These are phyloP conservation scores for Heliconius eleuchia DNA, from an alignment of 1,140 invertebrate species.

Conservation along the genomic window DNA sequence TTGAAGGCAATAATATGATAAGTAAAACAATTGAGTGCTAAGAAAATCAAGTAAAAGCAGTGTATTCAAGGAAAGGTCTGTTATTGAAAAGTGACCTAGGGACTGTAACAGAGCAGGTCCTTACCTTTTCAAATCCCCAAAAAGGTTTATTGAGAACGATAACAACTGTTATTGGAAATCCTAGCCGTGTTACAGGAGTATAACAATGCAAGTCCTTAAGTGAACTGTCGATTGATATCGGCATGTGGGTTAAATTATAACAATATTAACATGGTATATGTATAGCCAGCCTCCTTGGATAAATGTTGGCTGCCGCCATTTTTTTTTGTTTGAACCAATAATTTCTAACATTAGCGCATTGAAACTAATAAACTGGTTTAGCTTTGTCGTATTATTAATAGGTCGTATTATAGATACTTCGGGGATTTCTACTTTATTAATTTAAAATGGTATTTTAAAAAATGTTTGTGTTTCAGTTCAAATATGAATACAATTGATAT, in stretches of 20 bases:
- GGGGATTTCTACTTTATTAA: no score
- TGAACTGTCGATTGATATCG: not conserved
- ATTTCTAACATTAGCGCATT: no score
- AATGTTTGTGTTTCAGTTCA: no score
- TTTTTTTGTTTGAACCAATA: no score
- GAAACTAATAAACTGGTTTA: no score
- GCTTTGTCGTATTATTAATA: no score
- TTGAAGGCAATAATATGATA: not conserved
- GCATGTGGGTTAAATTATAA: not conserved
- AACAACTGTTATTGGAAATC: conserved; percentile 14
- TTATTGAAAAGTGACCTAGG: not conserved
- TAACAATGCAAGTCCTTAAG: conserved; percentile 13
- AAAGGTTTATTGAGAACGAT: conserved; percentile 19
- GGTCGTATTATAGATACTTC: no score
- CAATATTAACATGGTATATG: no score
- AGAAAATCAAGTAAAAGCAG: conserved; percentile 7
- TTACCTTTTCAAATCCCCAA: conserved; percentile 17
- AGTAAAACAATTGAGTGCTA: not conserved
- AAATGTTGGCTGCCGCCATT: no score
- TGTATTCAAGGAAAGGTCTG: conserved; percentile 17
- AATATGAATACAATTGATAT: no score
- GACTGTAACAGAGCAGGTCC: conserved; percentile 18
- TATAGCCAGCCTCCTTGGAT: no score
- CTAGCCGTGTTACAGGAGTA: conserved; percentile 8
- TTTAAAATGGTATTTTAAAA: no score